Evolutionary conservation across 2,888 invertebrate species (phyloP).

Genomic region (Pristionchus entomophagus): DNA sequence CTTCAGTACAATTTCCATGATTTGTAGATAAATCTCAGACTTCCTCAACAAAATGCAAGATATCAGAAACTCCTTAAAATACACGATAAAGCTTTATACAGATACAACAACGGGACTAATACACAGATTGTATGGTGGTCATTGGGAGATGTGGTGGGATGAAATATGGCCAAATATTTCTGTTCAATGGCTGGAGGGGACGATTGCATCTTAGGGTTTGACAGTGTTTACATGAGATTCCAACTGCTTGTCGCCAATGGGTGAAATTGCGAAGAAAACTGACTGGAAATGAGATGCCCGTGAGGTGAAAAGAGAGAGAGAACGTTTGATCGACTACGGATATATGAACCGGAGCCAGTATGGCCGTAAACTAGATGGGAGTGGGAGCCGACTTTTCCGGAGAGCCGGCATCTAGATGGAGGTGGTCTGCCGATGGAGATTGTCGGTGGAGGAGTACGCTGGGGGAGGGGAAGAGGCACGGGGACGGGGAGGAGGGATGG

Average conservation of each 20-base stretch:
- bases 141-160: background rate
- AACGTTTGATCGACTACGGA: constrained; percentile 6
- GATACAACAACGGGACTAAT: background rate
- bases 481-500: constrained; percentile 8
- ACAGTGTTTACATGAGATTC: constrained; percentile 39
- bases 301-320: too few relatives aligned
- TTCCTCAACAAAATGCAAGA: too few relatives aligned
- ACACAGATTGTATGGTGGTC: background rate
- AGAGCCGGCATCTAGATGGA: background rate
- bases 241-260: background rate
- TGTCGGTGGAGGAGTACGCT: constrained; percentile 36
- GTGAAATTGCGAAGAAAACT: background rate
- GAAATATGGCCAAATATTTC: background rate
- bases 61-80: too few relatives aligned
- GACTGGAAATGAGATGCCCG: constrained; percentile 24
- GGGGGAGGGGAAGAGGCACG: constrained; percentile 46
- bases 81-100: constrained; percentile 11
- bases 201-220: constrained; percentile 7
- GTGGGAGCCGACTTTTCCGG: background rate
- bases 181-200: background rate
- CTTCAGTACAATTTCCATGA: too few relatives aligned
- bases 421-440: constrained; percentile 11
- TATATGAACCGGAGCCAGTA: too few relatives aligned
- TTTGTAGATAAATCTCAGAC: too few relatives aligned
- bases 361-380: background rate